A percentile compares a stretch with the other conserved stretches of the same genome.
phyloP scores from a whole-genome alignment of 2,888 invertebrate genomes.

The Germaria angustata region DNA sequence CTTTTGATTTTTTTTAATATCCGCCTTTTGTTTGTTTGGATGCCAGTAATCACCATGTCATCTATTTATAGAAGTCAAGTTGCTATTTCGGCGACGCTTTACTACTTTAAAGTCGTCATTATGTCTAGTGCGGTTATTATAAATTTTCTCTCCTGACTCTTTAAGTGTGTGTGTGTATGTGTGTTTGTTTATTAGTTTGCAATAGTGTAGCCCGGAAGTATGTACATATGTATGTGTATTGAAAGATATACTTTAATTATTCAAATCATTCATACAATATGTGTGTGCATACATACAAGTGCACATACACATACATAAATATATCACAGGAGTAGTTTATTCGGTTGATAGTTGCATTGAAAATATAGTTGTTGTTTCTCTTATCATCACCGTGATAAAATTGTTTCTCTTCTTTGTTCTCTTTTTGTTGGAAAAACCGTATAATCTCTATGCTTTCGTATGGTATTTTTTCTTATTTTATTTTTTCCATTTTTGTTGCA shows the following conservation, averaged over 20 bases:
- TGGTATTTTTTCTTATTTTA: conserved; percentile 6
- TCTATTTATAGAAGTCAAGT: conserved; percentile 45
- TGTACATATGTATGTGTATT: neutral
- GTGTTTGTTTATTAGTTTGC: neutral
- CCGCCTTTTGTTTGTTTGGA: conserved; percentile 56
- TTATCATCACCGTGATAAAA: conserved; percentile 40
- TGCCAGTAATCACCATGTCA: conserved; percentile 52
- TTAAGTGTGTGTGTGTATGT: conserved; percentile 19
- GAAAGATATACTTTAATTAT: too few relatives aligned
- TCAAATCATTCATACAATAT: conserved; percentile 20
- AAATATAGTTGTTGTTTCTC: conserved; percentile 16
- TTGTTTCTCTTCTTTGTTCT: conserved; percentile 6
- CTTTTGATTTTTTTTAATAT: conserved; percentile 43
- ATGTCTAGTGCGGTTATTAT: conserved; percentile 63
- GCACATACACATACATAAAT: too few relatives aligned
- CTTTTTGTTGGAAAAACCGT: neutral
- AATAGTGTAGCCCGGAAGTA: neutral
- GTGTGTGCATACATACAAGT: too few relatives aligned
- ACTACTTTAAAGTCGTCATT: conserved; percentile 60
- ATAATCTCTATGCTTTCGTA: conserved; percentile 12
- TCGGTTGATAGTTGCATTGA: neutral
- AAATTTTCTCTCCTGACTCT: conserved; percentile 35
- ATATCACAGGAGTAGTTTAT: neutral
- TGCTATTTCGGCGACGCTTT: conserved; percentile 41
- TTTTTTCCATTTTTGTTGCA: conserved; percentile 23